phyloP scores from a whole-genome alignment of 2,888 invertebrate species.

The Apamea monoglypha region DNA sequence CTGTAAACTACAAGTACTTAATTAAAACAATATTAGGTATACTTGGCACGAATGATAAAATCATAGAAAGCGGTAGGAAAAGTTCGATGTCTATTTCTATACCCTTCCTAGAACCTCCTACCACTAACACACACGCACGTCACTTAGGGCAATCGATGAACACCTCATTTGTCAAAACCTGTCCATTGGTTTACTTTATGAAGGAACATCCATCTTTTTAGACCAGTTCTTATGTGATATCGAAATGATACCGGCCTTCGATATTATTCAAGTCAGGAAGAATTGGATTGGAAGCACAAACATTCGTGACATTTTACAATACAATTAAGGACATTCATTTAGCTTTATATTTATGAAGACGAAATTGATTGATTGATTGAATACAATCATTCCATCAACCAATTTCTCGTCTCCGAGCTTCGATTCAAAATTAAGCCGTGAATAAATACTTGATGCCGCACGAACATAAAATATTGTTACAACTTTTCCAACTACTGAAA shows the following conservation, averaged over 20 bases:
- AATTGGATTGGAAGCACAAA: background rate
- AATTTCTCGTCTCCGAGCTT: constrained; percentile 18
- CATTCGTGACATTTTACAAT: constrained; percentile 28
- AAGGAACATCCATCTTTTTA: constrained; percentile 39
- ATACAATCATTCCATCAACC: constrained; percentile 14
- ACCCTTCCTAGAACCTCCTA: background rate
- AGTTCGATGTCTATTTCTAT: background rate
- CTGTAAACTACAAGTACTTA: background rate
- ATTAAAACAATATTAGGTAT: background rate
- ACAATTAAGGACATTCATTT: constrained; percentile 9
- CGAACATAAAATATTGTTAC: constrained; percentile 55
- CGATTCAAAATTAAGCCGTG: constrained; percentile 26
- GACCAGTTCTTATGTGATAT: constrained; percentile 16
- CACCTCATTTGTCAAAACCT: constrained; percentile 51
- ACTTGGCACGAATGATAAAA: background rate
- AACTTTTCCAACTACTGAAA: constrained; percentile 58
- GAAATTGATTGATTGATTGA: constrained; percentile 33
- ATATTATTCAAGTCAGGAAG: constrained; percentile 4
- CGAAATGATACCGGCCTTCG: constrained; percentile 13
- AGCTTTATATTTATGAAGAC: background rate
- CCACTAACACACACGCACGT: background rate
- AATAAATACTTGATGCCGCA: constrained; percentile 35
- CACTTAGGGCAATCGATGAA: constrained; percentile 40
- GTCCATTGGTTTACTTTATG: constrained; percentile 43
- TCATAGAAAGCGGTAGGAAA: background rate